phyloP scores from a whole-genome alignment of 2,113 vertebrate species.

The Crotalus helleri region DNA sequence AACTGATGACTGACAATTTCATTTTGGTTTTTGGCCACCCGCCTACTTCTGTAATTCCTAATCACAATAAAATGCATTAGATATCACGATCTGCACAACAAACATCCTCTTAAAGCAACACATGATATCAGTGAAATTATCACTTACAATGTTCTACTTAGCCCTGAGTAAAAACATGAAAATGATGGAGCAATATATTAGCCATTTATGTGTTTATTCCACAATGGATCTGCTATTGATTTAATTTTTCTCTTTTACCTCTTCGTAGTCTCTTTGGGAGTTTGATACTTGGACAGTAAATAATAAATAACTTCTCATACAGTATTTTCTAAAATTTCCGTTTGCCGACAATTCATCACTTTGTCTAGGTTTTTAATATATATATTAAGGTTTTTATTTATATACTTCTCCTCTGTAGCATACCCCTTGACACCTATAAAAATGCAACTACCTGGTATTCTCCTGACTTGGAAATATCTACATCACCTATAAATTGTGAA shows the following conservation, averaged over 20 bases:
- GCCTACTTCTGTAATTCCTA: not conserved
- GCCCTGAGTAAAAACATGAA: not conserved
- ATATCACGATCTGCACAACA: not conserved
- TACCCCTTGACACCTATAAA: not conserved
- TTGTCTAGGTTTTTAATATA: not conserved
- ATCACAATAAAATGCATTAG: not conserved
- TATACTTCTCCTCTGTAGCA: not conserved
- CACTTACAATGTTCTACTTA: not conserved
- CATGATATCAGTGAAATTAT: not conserved
- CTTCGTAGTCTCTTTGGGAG: not conserved
- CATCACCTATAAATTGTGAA: not conserved
- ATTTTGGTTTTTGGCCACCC: not conserved
- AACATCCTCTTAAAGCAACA: not conserved
- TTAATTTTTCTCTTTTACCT: not conserved
- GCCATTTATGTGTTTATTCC: not conserved
- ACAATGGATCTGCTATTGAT: constrained; percentile 10
- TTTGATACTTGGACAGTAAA: not conserved
- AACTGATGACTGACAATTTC: not conserved
- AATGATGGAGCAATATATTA: not conserved
- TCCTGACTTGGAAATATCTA: not conserved
- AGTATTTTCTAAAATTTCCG: not conserved
- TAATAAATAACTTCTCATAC: not conserved
- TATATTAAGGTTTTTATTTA: not conserved
- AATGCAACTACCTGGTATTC: not conserved
- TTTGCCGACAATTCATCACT: not conserved